Percentiles rank a stretch among this genome's conserved stretches.
Conservation (phyloP, 1,140 invertebrate genomes). For the Drosophila lini region DNA sequence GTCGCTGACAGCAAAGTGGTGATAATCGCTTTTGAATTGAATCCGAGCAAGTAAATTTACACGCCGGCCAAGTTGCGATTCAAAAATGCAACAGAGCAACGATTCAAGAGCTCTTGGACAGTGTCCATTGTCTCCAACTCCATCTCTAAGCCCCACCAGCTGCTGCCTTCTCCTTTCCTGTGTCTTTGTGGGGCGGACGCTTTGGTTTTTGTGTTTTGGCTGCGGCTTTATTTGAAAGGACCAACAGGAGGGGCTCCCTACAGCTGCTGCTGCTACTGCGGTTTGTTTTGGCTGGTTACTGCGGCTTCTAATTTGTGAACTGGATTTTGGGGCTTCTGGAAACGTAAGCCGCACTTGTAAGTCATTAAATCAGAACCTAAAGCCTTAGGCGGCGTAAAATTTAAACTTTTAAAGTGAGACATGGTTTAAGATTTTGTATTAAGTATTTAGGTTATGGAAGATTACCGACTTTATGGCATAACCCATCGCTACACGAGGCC, state of each 20-base stretch:
- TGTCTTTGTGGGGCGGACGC: constrained; percentile 12
- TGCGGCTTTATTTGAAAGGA: constrained; percentile 20
- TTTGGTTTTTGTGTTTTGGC: constrained; percentile 56
- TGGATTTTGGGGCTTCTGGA: constrained; percentile 50
- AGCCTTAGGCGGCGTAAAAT: not conserved
- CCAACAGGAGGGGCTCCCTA: constrained; percentile 2
- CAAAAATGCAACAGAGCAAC: constrained; percentile 71
- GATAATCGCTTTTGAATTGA: constrained; percentile 82
- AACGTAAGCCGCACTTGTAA: constrained; percentile 45
- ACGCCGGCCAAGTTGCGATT: constrained; percentile 72
- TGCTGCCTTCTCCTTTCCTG: not conserved
- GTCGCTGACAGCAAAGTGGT: constrained; percentile 79
- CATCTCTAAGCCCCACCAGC: not conserved
- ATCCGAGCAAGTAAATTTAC: constrained; percentile 71
- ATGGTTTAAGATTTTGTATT: not conserved
- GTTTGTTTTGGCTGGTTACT: constrained; percentile 56
- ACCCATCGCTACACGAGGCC: not conserved
- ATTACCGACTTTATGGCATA: constrained; percentile 13
- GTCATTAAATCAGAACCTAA: constrained; percentile 61
- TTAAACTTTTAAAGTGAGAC: constrained; percentile 7
- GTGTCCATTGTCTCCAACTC: constrained; percentile 29
- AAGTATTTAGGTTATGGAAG: not conserved
- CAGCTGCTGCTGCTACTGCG: constrained; percentile 25
- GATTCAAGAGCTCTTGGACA: constrained; percentile 26
- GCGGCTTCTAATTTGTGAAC: constrained; percentile 72